Percentiles rank a stretch among this genome's conserved stretches.
Conservation (phyloP, 1,140 invertebrate genomes). For the Drosophila lini region DNA sequence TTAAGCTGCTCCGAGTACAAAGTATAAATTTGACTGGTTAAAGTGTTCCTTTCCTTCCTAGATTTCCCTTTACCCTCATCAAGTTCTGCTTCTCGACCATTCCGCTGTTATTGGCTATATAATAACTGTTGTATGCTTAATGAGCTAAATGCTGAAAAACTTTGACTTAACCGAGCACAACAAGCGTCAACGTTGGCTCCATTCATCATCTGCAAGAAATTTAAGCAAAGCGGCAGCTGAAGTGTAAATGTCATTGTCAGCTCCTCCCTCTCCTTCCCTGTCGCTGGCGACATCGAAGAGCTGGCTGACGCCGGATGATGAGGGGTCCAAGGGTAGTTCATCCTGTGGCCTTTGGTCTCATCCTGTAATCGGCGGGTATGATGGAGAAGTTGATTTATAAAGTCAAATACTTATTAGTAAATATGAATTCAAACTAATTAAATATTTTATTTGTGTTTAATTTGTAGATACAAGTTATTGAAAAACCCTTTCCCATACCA, state of each 20-base stretch:
- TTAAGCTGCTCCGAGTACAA: slow-evolving; percentile 7
- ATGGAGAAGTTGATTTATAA: not conserved
- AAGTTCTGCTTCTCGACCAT: not conserved
- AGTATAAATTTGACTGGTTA: slow-evolving; percentile 6
- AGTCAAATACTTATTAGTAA: no score
- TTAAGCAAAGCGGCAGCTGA: slow-evolving; percentile 69
- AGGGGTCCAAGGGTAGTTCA: not conserved
- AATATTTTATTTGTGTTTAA: not conserved
- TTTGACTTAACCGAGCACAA: slow-evolving; percentile 41
- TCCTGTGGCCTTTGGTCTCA: slow-evolving; percentile 22
- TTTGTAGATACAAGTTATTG: not conserved
- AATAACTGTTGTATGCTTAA: slow-evolving; percentile 44
- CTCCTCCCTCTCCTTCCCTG: not conserved
- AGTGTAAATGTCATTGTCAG: slow-evolving; percentile 80
- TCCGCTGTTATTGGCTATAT: slow-evolving; percentile 5
- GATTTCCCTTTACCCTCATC: slow-evolving; percentile 1
- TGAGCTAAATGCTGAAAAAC: slow-evolving; percentile 49
- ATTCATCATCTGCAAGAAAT: slow-evolving; percentile 70
- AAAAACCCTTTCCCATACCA: not conserved
- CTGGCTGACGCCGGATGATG: not conserved
- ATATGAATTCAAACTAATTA: not conserved
- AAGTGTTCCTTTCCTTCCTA: not conserved
- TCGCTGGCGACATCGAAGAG: not conserved
- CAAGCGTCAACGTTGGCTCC: slow-evolving; percentile 33
- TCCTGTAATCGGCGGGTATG: not conserved